Conservation (phyloP, 2,113 vertebrate species). For the Xiphias gladius region DNA sequence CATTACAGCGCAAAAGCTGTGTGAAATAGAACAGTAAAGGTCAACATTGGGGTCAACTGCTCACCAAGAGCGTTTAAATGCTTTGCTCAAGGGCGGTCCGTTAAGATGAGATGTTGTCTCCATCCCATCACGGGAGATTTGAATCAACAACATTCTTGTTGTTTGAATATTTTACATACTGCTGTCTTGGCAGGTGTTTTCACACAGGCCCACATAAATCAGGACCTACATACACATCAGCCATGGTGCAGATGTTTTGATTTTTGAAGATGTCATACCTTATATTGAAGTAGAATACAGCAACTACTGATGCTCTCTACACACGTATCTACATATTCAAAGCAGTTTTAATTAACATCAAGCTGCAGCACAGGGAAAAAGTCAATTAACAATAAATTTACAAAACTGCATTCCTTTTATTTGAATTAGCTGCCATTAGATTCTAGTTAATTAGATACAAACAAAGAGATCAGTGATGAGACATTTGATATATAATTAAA, state of each 20-base stretch:
- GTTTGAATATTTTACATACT: slow-evolving; percentile 23
- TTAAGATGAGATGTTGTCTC: slow-evolving; percentile 26
- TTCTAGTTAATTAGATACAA: slow-evolving; percentile 24
- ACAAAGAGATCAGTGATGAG: background rate
- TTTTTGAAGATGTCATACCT: background rate
- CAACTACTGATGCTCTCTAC: background rate
- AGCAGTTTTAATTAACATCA: slow-evolving; percentile 24
- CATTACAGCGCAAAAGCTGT: slow-evolving; percentile 15
- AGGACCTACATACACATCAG: slow-evolving; percentile 2
- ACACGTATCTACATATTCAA: background rate
- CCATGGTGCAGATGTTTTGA: background rate
- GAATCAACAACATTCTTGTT: slow-evolving; percentile 11
- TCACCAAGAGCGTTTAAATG: slow-evolving; percentile 11
- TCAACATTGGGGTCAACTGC: slow-evolving; percentile 21
- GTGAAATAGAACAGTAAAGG: slow-evolving; percentile 25
- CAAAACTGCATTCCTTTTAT: slow-evolving; percentile 25
- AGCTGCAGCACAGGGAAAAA: slow-evolving; percentile 2
- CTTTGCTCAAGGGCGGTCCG: slow-evolving; percentile 11
- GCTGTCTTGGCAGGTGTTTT: slow-evolving; percentile 16
- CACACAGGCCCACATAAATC: background rate
- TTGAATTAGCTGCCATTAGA: slow-evolving; percentile 11
- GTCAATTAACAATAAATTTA: background rate
- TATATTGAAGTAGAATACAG: background rate
- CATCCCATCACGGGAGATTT: slow-evolving; percentile 21
- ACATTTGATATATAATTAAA: slow-evolving; percentile 28